Evolutionary conservation across 2,113 vertebrate genomes (phyloP).

Genomic region (Hippocampus comes): DNA sequence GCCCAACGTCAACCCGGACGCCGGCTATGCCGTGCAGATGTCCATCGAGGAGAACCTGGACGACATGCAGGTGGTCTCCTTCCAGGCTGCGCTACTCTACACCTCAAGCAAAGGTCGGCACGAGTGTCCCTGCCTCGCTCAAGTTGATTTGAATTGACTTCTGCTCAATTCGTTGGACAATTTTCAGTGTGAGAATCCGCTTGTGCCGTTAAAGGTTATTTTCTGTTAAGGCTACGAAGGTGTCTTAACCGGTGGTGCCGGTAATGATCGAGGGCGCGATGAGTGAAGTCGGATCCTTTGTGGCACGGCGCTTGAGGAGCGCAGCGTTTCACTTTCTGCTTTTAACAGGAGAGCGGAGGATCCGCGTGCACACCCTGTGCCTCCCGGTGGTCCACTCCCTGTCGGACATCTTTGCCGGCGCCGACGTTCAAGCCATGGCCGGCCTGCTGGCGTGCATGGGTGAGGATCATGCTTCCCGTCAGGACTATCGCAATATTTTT

Average conservation of each 20-base stretch:
- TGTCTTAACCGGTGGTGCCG: too few relatives aligned
- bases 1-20: slow-evolving; percentile 93
- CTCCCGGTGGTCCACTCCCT: slow-evolving; percentile 89
- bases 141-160: too few relatives aligned
- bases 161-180: too few relatives aligned
- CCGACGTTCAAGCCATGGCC: slow-evolving; percentile 90
- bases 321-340: background rate
- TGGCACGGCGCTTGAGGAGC: too few relatives aligned
- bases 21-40: slow-evolving; percentile 96
- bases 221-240: too few relatives aligned
- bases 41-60: slow-evolving; percentile 92
- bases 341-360: slow-evolving; percentile 85
- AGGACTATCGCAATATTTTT: background rate
- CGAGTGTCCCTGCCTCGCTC: too few relatives aligned
- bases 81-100: slow-evolving; percentile 94
- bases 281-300: too few relatives aligned
- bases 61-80: slow-evolving; percentile 89
- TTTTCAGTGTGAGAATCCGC: too few relatives aligned
- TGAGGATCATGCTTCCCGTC: slow-evolving; percentile 50
- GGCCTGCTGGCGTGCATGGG: slow-evolving; percentile 96
- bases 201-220: too few relatives aligned
- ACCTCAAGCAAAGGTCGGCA: slow-evolving; percentile 92
- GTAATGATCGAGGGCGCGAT: too few relatives aligned
- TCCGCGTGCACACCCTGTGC: slow-evolving; percentile 95
- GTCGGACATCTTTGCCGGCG: slow-evolving; percentile 89